A percentile compares a stretch with the other conserved stretches of the same genome.
Evolutionary conservation across 92 coral and sea anemone genomes (phyloP).

Genomic region (Palythoa grandis): DNA sequence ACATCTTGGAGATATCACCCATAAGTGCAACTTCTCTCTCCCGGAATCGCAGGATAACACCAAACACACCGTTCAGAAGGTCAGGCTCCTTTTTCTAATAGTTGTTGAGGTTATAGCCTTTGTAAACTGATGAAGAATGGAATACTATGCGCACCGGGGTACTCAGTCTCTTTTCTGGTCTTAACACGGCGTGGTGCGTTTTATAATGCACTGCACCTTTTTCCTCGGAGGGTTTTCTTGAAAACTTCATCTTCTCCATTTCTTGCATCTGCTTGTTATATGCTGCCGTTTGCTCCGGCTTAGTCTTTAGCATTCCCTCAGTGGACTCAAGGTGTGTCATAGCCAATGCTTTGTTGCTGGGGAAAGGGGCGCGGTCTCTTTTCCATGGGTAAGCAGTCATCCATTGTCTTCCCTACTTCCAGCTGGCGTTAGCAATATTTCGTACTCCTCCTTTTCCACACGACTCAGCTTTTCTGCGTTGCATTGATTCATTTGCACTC

Average conservation of each 20-base stretch:
- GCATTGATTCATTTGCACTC: conserved; percentile 66
- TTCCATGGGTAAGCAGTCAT: conserved; percentile 35
- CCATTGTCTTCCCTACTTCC: neutral
- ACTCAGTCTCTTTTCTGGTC: conserved; percentile 61
- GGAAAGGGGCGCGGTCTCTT: conserved; percentile 17
- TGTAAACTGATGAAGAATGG: too few relatives aligned
- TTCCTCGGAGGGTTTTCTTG: conserved; percentile 54
- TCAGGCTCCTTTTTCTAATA: too few relatives aligned
- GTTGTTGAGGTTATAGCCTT: too few relatives aligned
- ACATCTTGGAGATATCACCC: too few relatives aligned
- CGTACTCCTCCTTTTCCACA: conserved; percentile 59
- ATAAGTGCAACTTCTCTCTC: conserved; percentile 46
- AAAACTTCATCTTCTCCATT: conserved; percentile 60
- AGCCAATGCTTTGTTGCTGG: conserved; percentile 27
- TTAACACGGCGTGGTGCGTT: conserved; percentile 53
- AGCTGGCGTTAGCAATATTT: neutral
- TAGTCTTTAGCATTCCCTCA: neutral
- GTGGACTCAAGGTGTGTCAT: conserved; percentile 11
- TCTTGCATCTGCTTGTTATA: conserved; percentile 63
- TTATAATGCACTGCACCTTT: conserved; percentile 59
- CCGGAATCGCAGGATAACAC: conserved; percentile 59
- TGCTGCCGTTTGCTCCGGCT: conserved; percentile 45
- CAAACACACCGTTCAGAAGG: conserved; percentile 58
- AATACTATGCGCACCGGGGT: conserved; percentile 63
- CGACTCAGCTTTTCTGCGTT: conserved; percentile 64